These are phyloP conservation scores for Ranitomeya imitator DNA, from an alignment of 2,113 vertebrate species.

Conservation along the genomic window DNA sequence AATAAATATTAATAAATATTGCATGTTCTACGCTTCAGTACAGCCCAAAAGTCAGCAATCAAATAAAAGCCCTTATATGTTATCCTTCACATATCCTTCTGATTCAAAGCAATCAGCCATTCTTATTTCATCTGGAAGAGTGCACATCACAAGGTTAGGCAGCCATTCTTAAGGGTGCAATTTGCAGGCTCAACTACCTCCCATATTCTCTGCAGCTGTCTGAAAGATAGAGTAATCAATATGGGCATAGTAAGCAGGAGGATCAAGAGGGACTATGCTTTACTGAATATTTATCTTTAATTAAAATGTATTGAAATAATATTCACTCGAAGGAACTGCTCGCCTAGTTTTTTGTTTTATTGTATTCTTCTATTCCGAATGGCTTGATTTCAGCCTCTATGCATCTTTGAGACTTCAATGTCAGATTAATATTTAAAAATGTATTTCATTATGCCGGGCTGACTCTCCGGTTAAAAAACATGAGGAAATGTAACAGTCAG, in stretches of 20 bases:
- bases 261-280: conserved; percentile 51
- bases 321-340: conserved; percentile 28
- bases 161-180: conserved; percentile 43
- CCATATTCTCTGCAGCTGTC: conserved; percentile 40
- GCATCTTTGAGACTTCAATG: conserved; percentile 53
- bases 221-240: conserved; percentile 49
- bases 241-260: conserved; percentile 39
- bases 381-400: neutral
- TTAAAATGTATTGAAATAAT: conserved; percentile 54
- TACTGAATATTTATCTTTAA: conserved; percentile 57
- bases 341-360: conserved; percentile 6
- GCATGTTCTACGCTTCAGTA: neutral
- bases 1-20: neutral
- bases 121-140: conserved; percentile 30
- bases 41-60: neutral
- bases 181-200: conserved; percentile 41
- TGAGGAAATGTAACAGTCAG: conserved; percentile 41
- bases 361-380: conserved; percentile 26
- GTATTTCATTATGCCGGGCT: conserved; percentile 41
- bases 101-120: neutral
- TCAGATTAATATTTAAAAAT: conserved; percentile 57
- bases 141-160: conserved; percentile 25
- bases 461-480: conserved; percentile 51
- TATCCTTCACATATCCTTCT: conserved; percentile 29
- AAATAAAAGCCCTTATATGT: neutral